These are phyloP conservation scores for Halcyon chelicuti DNA, from an alignment of 2,797 vertebrate genomes.

Conservation along the genomic window DNA sequence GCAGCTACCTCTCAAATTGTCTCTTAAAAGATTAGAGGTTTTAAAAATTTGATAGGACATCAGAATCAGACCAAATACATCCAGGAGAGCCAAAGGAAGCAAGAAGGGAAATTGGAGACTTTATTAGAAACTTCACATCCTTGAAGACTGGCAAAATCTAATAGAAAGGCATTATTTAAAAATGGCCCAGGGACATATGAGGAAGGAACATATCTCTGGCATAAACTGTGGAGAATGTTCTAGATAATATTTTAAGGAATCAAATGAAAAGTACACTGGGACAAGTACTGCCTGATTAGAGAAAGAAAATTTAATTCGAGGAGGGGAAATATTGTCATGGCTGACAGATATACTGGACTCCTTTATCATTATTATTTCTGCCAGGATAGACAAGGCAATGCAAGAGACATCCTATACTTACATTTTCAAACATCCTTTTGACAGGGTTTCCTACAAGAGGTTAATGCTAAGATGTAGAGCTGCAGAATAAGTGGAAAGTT, in stretches of 20 bases:
- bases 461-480: constrained; percentile 15
- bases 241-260: constrained; percentile 21
- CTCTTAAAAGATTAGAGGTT: constrained; percentile 3
- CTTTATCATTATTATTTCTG: neutral
- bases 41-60: neutral
- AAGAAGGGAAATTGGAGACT: constrained; percentile 11
- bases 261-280: neutral
- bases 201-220: neutral
- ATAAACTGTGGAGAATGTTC: neutral
- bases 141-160: constrained; percentile 16
- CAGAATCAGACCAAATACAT: neutral
- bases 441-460: constrained; percentile 29
- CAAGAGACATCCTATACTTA: constrained; percentile 9
- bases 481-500: constrained; percentile 10
- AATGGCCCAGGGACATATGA: neutral
- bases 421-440: constrained; percentile 30
- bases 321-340: neutral
- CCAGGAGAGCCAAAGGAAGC: constrained; percentile 6
- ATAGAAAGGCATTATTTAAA: constrained; percentile 23
- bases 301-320: neutral
- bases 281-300: neutral
- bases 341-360: constrained; percentile 1
- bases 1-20: neutral
- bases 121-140: constrained; percentile 24
- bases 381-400: neutral